These are phyloP conservation scores for Drosophila oshimai DNA, from an alignment of 1,140 invertebrate genomes.

Conservation along the genomic window DNA sequence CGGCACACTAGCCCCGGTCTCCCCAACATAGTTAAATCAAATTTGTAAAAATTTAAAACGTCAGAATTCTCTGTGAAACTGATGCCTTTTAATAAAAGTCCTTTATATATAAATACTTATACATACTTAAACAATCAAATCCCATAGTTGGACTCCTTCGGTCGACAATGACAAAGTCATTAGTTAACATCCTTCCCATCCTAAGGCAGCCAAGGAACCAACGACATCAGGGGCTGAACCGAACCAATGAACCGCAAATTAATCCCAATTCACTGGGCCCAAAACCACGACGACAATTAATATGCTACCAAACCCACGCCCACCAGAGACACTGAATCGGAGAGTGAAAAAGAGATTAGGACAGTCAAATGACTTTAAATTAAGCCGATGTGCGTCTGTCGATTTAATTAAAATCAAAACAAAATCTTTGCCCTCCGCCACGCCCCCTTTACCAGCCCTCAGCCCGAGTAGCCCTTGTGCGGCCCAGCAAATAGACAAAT, in stretches of 20 bases:
- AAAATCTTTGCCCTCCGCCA: conserved; percentile 60
- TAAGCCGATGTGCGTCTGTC: conserved; percentile 65
- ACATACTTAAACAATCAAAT: background rate
- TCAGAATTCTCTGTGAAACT: too few species aligned
- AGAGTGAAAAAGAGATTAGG: conserved; percentile 45
- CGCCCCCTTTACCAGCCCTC: background rate
- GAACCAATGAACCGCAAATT: conserved; percentile 50
- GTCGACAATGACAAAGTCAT: conserved; percentile 24
- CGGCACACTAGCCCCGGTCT: too few species aligned
- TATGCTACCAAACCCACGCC: conserved; percentile 20
- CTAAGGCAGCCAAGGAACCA: background rate
- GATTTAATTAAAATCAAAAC: conserved; percentile 79
- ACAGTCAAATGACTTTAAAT: conserved; percentile 69
- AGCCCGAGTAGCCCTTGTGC: background rate
- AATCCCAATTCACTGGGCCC: conserved; percentile 19
- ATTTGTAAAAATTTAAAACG: too few species aligned
- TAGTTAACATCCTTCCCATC: conserved; percentile 3
- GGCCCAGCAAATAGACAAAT: conserved; percentile 42
- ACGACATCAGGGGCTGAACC: conserved; percentile 4
- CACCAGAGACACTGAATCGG: background rate
- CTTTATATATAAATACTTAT: too few species aligned
- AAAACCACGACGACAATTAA: conserved; percentile 37
- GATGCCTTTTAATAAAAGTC: too few species aligned
- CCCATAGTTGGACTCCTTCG: background rate
- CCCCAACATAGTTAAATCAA: too few species aligned